Conservation (phyloP, 2,113 vertebrate species). For the Ifrita kowaldi region DNA sequence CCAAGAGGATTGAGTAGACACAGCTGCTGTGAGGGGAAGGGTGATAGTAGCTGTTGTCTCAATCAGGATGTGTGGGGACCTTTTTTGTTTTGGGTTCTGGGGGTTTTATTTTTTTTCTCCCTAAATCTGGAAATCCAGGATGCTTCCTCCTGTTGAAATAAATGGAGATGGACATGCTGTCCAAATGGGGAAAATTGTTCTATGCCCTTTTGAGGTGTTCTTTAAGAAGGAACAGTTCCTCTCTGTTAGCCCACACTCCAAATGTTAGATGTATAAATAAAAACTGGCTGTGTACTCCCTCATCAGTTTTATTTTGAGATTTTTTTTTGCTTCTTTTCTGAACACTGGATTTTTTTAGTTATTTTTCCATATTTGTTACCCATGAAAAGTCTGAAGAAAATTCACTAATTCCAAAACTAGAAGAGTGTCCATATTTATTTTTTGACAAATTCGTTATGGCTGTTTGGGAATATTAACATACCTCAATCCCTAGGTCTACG, state of each 20-base stretch:
- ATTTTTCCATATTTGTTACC: neutral
- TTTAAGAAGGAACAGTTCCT: conserved; percentile 14
- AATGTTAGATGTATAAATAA: conserved; percentile 38
- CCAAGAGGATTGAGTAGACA: neutral
- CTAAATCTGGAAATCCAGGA: neutral
- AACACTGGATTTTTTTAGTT: neutral
- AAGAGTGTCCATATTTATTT: neutral
- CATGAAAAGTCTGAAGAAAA: neutral
- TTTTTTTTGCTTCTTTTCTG: neutral
- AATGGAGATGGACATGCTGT: neutral
- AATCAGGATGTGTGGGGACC: neutral
- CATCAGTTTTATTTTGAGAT: conserved; percentile 6
- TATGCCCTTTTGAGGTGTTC: neutral
- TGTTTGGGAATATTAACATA: neutral
- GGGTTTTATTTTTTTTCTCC: neutral
- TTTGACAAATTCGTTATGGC: neutral
- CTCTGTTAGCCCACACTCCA: conserved; percentile 21
- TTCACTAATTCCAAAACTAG: neutral
- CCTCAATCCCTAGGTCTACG: neutral
- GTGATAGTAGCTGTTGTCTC: neutral
- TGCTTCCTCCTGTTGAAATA: neutral
- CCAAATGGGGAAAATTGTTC: neutral
- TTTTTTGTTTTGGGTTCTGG: neutral
- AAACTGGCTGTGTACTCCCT: neutral
- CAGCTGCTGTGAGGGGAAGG: neutral